A percentile compares a stretch with the other conserved stretches of the same genome.
phyloP scores from a whole-genome alignment of 2,797 vertebrate genomes.

The Platyrinchus mystaceus region DNA sequence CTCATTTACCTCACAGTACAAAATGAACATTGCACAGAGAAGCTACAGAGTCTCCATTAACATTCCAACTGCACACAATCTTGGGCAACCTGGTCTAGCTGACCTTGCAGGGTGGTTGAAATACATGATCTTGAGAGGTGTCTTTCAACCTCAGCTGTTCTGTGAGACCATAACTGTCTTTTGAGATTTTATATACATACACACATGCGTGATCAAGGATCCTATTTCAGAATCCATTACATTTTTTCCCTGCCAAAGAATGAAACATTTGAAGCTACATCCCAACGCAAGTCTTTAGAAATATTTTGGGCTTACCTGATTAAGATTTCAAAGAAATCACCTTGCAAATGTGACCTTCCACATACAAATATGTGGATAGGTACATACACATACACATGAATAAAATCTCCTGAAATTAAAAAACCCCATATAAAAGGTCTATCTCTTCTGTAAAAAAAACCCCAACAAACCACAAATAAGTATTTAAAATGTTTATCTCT shows the following conservation, averaged over 20 bases:
- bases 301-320: background rate
- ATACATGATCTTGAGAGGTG: background rate
- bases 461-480: background rate
- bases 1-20: background rate
- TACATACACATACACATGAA: fast-evolving
- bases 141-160: background rate
- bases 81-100: background rate
- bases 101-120: background rate
- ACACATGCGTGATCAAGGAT: background rate
- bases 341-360: background rate
- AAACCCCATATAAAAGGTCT: background rate
- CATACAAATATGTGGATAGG: background rate
- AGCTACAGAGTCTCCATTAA: background rate
- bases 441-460: background rate
- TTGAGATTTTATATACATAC: background rate
- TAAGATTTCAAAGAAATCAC: background rate
- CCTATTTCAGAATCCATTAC: background rate
- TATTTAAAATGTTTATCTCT: background rate
- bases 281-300: background rate
- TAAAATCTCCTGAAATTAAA: background rate
- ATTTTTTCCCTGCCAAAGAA: background rate
- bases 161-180: background rate
- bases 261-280: background rate
- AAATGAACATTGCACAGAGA: background rate
- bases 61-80: background rate